These are phyloP conservation scores for Eriocheir sinensis DNA, from an alignment of 1,140 invertebrate species.

Conservation along the genomic window DNA sequence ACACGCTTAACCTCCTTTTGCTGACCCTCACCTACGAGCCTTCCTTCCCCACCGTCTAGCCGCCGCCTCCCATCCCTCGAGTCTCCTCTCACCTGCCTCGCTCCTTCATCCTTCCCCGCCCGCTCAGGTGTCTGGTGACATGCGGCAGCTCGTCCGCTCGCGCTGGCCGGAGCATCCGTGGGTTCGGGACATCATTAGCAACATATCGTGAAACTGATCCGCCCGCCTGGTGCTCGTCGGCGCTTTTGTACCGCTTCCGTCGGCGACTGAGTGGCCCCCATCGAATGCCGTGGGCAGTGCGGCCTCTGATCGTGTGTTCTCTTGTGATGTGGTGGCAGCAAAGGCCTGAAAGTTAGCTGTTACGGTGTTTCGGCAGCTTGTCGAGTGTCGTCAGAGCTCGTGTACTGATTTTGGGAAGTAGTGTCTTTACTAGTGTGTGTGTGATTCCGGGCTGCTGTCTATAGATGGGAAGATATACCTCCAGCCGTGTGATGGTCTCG, in stretches of 20 bases:
- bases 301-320: background rate
- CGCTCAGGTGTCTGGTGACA: background rate
- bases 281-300: background rate
- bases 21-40: background rate
- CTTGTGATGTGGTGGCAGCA: no score
- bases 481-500: no score
- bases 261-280: background rate
- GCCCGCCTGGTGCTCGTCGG: constrained; percentile 1
- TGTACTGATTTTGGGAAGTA: no score
- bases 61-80: background rate
- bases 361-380: no score
- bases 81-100: background rate
- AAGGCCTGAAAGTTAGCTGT: no score
- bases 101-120: background rate
- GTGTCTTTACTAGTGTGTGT: no score
- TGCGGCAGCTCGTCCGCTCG: constrained; percentile 27
- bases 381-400: no score
- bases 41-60: background rate
- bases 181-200: constrained; percentile 53
- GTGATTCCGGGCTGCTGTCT: no score
- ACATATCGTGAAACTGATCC: constrained; percentile 56
- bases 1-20: background rate
- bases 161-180: background rate
- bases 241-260: constrained; percentile 34
- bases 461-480: no score